Conservation (phyloP, 2,888 invertebrate species). For the Cybosia mesomella region DNA sequence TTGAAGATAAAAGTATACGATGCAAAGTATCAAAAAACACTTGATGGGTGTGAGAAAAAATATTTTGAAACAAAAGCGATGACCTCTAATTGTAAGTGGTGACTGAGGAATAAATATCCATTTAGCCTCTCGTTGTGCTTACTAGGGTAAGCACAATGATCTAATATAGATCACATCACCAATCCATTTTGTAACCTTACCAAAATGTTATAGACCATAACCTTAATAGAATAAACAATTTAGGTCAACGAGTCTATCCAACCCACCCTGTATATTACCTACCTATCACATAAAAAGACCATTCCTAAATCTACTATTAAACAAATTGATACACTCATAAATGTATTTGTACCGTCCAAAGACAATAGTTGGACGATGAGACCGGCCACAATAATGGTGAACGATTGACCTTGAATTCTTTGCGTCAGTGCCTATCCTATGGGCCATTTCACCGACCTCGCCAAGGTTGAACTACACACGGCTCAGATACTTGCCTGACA, state of each 20-base stretch:
- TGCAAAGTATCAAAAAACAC: neutral
- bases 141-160: too few relatives aligned
- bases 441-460: slow-evolving; percentile 66
- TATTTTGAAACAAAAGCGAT: too few relatives aligned
- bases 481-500: slow-evolving; percentile 39
- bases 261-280: slow-evolving; percentile 14
- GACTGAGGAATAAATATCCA: too few relatives aligned
- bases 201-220: neutral
- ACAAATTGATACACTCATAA: slow-evolving; percentile 54
- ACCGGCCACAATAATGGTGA: slow-evolving; percentile 58
- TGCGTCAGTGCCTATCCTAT: slow-evolving; percentile 69
- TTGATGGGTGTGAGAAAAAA: neutral
- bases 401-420: slow-evolving; percentile 65
- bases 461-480: slow-evolving; percentile 55
- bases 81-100: neutral
- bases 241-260: slow-evolving; percentile 2
- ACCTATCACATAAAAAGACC: slow-evolving; percentile 15
- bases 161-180: neutral
- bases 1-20: neutral
- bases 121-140: neutral
- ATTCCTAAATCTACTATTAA: slow-evolving; percentile 46
- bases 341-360: slow-evolving; percentile 50
- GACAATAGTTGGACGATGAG: slow-evolving; percentile 53
- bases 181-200: neutral
- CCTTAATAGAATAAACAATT: slow-evolving; percentile 4